Conservation (phyloP, 1,140 invertebrate genomes). For the Macrobrachium nipponense region DNA sequence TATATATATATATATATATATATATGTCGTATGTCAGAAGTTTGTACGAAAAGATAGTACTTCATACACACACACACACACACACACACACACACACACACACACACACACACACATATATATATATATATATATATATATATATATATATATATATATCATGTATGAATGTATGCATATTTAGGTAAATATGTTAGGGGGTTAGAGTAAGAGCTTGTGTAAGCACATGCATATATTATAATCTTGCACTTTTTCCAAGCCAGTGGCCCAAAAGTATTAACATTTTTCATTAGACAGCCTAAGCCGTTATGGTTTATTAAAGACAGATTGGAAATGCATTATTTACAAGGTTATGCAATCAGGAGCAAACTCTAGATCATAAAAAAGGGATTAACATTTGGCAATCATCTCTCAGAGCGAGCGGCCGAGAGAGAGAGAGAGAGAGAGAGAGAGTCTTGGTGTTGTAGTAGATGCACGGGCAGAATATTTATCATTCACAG, state of each 20-base stretch:
- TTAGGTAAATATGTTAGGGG: neutral
- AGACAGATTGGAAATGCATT: too few relatives aligned
- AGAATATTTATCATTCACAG: too few relatives aligned
- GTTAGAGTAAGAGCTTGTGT: neutral
- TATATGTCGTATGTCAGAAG: too few relatives aligned
- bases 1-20: constrained; percentile 20
- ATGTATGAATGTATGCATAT: neutral
- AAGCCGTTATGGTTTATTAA: too few relatives aligned
- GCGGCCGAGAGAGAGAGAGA: too few relatives aligned
- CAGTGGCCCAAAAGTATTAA: neutral
- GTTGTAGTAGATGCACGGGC: too few relatives aligned
- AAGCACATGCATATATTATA: neutral
- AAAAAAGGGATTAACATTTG: too few relatives aligned
- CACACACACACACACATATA: neutral
- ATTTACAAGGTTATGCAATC: too few relatives aligned
- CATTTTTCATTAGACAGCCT: neutral
- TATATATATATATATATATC: neutral
- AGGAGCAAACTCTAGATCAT: too few relatives aligned
- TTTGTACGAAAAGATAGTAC: neutral
- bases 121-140: constrained; percentile 8
- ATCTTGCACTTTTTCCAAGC: neutral
- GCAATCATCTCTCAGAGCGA: too few relatives aligned
- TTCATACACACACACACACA: neutral
- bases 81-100: neutral
- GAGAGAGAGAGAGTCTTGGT: too few relatives aligned